A percentile compares a stretch with the other conserved stretches of the same genome.
phyloP scores from a whole-genome alignment of 2,888 invertebrate species.

The Melanchra persicariae region DNA sequence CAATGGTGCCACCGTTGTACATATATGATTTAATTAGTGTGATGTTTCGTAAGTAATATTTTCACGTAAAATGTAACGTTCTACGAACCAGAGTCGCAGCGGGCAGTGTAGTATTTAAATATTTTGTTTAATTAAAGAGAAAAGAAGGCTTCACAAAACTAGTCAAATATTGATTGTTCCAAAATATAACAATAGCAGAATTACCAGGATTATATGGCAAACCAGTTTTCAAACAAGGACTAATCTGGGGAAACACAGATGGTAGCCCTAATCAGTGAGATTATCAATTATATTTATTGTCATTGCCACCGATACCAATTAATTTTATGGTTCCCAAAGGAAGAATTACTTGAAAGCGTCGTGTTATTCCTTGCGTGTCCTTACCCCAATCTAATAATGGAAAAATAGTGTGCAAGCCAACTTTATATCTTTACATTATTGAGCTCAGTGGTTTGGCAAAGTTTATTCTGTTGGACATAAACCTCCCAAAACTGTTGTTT shows the following conservation, averaged over 20 bases:
- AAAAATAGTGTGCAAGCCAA: constrained; percentile 7
- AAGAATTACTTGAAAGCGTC: constrained; percentile 32
- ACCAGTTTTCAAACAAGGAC: constrained; percentile 18
- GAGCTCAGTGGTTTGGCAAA: not conserved
- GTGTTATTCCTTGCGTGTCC: constrained; percentile 21
- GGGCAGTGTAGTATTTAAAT: constrained; percentile 9
- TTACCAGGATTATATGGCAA: not conserved
- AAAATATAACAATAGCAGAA: not conserved
- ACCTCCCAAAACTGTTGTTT: no score
- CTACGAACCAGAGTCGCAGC: constrained; percentile 37
- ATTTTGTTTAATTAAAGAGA: constrained; percentile 8
- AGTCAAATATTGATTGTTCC: not conserved
- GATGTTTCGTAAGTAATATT: constrained; percentile 63
- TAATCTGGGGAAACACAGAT: constrained; percentile 13
- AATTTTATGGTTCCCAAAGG: constrained; percentile 38
- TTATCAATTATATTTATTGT: constrained; percentile 46
- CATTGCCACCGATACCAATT: constrained; percentile 29
- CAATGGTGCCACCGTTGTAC: constrained; percentile 62
- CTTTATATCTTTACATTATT: constrained; percentile 3
- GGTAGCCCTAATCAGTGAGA: constrained; percentile 13
- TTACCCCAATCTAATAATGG: constrained; percentile 24
- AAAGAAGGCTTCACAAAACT: not conserved
- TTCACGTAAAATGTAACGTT: constrained; percentile 55
- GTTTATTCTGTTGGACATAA: no score
- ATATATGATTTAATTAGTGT: constrained; percentile 75